Percentiles rank a stretch among this genome's conserved stretches.
Evolutionary conservation across 1,140 invertebrate species (phyloP).

Genomic region (Penaeus chinensis): DNA sequence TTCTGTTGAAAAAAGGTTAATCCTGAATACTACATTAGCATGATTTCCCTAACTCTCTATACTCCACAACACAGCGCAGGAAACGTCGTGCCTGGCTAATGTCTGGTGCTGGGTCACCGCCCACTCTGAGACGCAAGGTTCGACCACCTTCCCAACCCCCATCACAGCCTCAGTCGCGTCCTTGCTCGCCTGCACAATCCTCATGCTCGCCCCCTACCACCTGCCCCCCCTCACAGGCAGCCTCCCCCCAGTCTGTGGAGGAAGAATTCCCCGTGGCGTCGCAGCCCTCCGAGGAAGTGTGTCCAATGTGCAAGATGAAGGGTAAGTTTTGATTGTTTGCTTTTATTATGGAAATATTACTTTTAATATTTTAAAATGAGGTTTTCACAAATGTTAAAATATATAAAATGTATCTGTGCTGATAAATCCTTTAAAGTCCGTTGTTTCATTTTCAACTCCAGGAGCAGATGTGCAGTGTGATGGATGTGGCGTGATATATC

Average conservation of each 20-base stretch:
- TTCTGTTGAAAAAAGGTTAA: no score
- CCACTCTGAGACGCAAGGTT: slow-evolving; percentile 48
- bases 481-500: slow-evolving; percentile 52
- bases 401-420: background rate
- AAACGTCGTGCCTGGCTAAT: slow-evolving; percentile 49
- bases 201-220: slow-evolving; percentile 48
- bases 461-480: slow-evolving; percentile 55
- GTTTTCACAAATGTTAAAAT: background rate
- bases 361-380: background rate
- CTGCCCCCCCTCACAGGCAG: slow-evolving; percentile 39
- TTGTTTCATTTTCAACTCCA: background rate
- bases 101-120: slow-evolving; percentile 46
- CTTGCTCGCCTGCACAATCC: slow-evolving; percentile 41
- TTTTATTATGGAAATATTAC: no score
- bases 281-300: slow-evolving; percentile 49
- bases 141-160: slow-evolving; percentile 46
- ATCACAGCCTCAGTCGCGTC: slow-evolving; percentile 41
- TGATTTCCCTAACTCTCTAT: background rate
- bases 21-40: no score
- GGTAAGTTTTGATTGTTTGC: slow-evolving; percentile 12
- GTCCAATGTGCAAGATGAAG: slow-evolving; percentile 52
- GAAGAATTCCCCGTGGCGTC: slow-evolving; percentile 41
- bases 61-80: slow-evolving; percentile 28
- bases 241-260: slow-evolving; percentile 48
- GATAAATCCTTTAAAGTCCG: background rate